Conservation (phyloP, 2,888 invertebrate species). For the Drosophila neonasuta region DNA sequence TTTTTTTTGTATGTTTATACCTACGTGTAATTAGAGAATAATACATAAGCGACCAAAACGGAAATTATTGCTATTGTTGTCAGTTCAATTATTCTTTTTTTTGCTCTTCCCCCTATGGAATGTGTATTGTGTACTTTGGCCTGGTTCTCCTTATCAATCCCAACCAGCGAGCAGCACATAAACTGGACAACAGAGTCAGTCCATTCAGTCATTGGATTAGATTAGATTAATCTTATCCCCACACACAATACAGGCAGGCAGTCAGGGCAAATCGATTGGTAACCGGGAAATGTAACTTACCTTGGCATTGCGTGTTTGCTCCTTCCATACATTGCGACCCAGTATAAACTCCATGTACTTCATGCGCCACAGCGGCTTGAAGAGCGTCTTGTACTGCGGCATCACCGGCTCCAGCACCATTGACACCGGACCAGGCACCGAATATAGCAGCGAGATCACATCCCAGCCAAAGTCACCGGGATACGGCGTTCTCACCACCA, state of each 20-base stretch:
- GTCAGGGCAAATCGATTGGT: background rate
- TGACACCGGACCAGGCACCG: slow-evolving; percentile 81
- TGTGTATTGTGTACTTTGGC: slow-evolving; percentile 57
- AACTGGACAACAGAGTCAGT: slow-evolving; percentile 29
- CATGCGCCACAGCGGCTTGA: slow-evolving; percentile 82
- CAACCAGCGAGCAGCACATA: slow-evolving; percentile 19
- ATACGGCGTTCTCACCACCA: slow-evolving; percentile 85
- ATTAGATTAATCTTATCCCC: slow-evolving; percentile 1
- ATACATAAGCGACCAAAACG: slow-evolving; percentile 43
- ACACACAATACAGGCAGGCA: too few relatives aligned
- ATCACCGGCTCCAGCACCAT: slow-evolving; percentile 82
- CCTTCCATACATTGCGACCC: slow-evolving; percentile 82
- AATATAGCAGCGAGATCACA: slow-evolving; percentile 81
- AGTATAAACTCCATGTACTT: slow-evolving; percentile 82
- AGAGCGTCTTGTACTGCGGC: slow-evolving; percentile 81
- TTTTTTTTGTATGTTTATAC: slow-evolving; percentile 56
- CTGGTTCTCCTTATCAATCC: slow-evolving; percentile 21
- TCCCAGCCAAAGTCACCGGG: slow-evolving; percentile 82
- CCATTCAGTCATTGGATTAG: background rate
- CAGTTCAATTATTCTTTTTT: background rate
- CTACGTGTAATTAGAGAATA: slow-evolving; percentile 58
- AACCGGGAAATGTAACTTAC: slow-evolving; percentile 60
- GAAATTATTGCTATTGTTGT: slow-evolving; percentile 12
- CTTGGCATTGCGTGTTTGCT: slow-evolving; percentile 82
- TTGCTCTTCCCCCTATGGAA: background rate